These are phyloP conservation scores for Semotilus atromaculatus DNA, from an alignment of 2,797 vertebrate genomes.

Conservation along the genomic window DNA sequence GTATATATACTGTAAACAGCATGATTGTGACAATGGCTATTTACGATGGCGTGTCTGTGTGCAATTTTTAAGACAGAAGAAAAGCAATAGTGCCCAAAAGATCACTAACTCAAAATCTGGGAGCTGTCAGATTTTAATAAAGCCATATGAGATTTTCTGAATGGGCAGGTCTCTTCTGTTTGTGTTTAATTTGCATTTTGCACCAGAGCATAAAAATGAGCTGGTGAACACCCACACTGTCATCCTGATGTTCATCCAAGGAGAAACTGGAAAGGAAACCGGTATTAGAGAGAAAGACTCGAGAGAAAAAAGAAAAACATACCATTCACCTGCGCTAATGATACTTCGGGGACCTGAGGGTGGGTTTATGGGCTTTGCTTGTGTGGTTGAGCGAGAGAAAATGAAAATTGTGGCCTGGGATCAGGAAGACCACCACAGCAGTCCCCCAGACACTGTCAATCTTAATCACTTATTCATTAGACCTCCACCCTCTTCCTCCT, in stretches of 20 bases:
- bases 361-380: constrained; percentile 42
- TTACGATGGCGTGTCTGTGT: not conserved
- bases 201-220: constrained; percentile 26
- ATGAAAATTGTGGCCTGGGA: constrained; percentile 39
- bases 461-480: constrained; percentile 85
- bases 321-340: constrained; percentile 36
- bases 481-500: constrained; percentile 54
- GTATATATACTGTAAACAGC: not conserved
- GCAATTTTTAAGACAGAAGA: not conserved
- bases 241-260: constrained; percentile 27
- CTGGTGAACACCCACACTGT: constrained; percentile 15
- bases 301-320: not conserved
- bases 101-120: not conserved
- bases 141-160: not conserved
- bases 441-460: constrained; percentile 75
- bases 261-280: not conserved
- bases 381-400: constrained; percentile 56
- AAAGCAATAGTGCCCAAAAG: not conserved
- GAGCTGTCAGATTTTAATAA: constrained; percentile 19
- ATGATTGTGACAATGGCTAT: not conserved
- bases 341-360: constrained; percentile 33
- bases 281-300: not conserved
- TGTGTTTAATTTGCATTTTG: constrained; percentile 23
- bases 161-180: constrained; percentile 6
- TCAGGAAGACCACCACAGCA: constrained; percentile 58